A percentile compares a stretch with the other conserved stretches of the same genome.
These are phyloP conservation scores for Antheraea mylitta DNA, from an alignment of 1,140 invertebrate genomes.

Conservation along the genomic window DNA sequence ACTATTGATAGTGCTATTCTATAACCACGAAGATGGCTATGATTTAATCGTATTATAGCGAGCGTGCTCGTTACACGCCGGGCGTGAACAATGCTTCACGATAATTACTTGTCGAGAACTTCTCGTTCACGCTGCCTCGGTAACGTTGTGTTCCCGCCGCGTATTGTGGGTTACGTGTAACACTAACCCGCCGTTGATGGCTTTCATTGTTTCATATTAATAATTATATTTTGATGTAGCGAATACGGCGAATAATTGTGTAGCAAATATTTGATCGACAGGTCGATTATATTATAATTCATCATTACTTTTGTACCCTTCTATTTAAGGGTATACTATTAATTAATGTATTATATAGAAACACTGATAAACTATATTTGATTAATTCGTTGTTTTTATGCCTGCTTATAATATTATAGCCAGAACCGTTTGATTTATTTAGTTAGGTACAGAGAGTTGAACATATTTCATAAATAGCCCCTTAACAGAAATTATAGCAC, in stretches of 20 bases:
- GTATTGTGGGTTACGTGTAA: conserved; percentile 2
- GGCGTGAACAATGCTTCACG: conserved; percentile 1
- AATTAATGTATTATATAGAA: too few species aligned
- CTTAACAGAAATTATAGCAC: too few species aligned
- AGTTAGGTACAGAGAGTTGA: too few species aligned
- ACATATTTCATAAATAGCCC: too few species aligned
- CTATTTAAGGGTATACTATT: too few species aligned
- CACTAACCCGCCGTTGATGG: not conserved
- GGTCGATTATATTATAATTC: not conserved
- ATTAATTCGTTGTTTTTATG: too few species aligned
- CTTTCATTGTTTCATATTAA: not conserved
- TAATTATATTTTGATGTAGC: not conserved
- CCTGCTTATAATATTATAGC: too few species aligned
- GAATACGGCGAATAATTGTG: not conserved
- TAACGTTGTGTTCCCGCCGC: not conserved
- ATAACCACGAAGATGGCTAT: not conserved
- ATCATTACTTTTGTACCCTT: not conserved
- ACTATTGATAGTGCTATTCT: not conserved
- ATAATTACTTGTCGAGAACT: conserved; percentile 4
- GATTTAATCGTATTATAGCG: not conserved
- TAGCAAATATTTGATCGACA: not conserved
- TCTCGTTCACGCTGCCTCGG: not conserved
- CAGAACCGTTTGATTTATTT: too few species aligned
- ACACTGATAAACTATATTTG: too few species aligned
- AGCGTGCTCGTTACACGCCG: conserved; percentile 2